phyloP scores from a whole-genome alignment of 2,797 vertebrate species.

The Avahi laniger region DNA sequence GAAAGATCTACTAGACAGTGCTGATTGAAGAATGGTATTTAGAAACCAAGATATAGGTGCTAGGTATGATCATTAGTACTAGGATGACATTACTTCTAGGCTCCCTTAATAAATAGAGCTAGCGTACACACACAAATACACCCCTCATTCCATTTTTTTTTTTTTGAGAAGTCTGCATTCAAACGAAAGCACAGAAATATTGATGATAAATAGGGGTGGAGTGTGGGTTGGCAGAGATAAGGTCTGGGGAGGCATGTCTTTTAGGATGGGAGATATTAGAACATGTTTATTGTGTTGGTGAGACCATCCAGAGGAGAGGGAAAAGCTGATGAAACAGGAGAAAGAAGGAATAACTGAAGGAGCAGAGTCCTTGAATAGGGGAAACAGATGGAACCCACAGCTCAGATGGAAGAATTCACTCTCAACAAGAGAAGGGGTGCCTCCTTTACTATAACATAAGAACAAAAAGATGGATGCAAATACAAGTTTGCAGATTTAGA shows the following conservation, averaged over 20 bases:
- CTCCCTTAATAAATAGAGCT: neutral
- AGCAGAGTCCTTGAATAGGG: neutral
- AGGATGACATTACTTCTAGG: neutral
- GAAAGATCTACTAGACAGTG: neutral
- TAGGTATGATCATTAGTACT: neutral
- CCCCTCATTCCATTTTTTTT: neutral
- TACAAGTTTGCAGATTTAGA: neutral
- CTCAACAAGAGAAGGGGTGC: neutral
- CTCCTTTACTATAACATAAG: neutral
- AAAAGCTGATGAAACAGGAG: neutral
- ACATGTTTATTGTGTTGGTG: neutral
- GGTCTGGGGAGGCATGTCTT: neutral
- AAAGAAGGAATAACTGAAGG: neutral
- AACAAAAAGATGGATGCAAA: neutral
- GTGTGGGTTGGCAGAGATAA: neutral
- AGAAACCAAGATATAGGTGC: constrained; percentile 1
- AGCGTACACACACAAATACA: accelerated
- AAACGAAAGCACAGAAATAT: neutral
- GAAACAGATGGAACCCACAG: neutral
- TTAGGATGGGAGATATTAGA: neutral
- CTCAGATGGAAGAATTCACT: neutral
- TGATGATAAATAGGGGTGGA: neutral
- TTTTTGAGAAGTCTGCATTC: neutral
- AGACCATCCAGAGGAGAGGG: neutral
- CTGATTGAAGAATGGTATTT: neutral